A percentile compares a stretch with the other conserved stretches of the same genome.
Evolutionary conservation across 2,797 vertebrate genomes (phyloP).

Genomic region (Scyliorhinus canicula): DNA sequence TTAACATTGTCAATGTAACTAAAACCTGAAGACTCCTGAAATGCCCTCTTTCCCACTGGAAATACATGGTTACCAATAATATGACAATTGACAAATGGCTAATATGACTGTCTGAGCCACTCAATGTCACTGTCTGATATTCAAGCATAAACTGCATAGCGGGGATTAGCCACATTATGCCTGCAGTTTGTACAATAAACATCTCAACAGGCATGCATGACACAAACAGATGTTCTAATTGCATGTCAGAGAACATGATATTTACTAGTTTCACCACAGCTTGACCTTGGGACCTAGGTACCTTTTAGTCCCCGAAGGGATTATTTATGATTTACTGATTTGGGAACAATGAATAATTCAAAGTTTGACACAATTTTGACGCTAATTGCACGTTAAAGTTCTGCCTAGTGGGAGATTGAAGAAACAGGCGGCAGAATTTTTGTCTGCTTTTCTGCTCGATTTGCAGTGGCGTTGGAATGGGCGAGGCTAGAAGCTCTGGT

Average conservation of each 20-base stretch:
- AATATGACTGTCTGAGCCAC: conserved; percentile 47
- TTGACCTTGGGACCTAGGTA: conserved; percentile 55
- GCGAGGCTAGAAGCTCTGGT: not conserved
- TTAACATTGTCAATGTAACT: not conserved
- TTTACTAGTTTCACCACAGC: conserved; percentile 51
- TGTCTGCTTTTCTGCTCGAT: not conserved
- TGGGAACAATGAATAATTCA: conserved; percentile 51
- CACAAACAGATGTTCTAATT: conserved; percentile 58
- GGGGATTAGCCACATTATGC: conserved; percentile 48
- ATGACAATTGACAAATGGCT: conserved; percentile 44
- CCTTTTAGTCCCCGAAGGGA: conserved; percentile 48
- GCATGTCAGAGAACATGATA: conserved; percentile 52
- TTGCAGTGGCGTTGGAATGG: not conserved
- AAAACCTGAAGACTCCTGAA: not conserved
- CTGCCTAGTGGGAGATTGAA: not conserved
- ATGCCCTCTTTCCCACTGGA: not conserved
- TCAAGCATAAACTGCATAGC: conserved; percentile 49
- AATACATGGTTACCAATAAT: conserved; percentile 39
- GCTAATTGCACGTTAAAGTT: conserved; percentile 45
- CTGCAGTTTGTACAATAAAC: conserved; percentile 56
- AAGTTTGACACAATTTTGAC: conserved; percentile 49
- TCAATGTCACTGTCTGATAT: conserved; percentile 45
- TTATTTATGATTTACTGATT: conserved; percentile 58
- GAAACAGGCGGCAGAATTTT: not conserved
- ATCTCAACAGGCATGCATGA: conserved; percentile 53